phyloP scores from a whole-genome alignment of 2,888 invertebrate genomes.

The Ctenicera cuprea region DNA sequence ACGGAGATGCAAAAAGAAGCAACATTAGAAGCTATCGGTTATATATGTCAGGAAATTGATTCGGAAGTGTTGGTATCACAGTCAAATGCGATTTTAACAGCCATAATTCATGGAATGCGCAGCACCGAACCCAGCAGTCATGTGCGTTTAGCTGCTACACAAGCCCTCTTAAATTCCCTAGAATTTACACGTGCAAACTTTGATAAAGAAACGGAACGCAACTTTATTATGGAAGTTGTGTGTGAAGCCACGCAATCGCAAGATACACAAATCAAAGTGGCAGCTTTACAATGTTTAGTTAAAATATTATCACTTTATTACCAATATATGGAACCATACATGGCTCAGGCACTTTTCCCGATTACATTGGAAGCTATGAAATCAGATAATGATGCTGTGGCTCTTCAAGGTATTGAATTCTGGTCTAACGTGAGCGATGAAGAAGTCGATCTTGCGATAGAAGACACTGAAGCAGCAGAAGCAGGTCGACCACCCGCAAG shows the following conservation, averaged over 20 bases:
- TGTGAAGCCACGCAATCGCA: conserved; percentile 98
- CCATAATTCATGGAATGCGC: conserved; percentile 99
- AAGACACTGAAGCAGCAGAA: conserved; percentile 95
- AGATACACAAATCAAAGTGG: conserved; percentile 95
- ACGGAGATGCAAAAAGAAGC: conserved; percentile 97
- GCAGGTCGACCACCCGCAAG: conserved; percentile 94
- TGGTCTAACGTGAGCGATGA: conserved; percentile 99
- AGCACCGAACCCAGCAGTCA: conserved; percentile 94
- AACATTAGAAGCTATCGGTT: conserved; percentile 98
- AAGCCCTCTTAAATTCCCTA: conserved; percentile 95
- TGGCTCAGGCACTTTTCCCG: conserved; percentile 98
- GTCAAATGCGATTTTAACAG: conserved; percentile 97
- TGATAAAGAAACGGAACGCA: conserved; percentile 96
- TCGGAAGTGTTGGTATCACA: conserved; percentile 93
- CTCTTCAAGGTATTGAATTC: conserved; percentile 99
- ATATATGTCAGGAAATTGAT: conserved; percentile 98
- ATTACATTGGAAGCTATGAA: conserved; percentile 99
- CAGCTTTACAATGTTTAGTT: conserved; percentile 97
- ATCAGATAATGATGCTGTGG: conserved; percentile 95
- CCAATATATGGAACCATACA: conserved; percentile 99
- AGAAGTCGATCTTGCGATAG: conserved; percentile 96
- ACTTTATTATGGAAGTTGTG: conserved; percentile 99
- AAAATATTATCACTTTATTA: conserved; percentile 99
- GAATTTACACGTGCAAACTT: conserved; percentile 99
- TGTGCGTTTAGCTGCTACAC: conserved; percentile 97